Evolutionary conservation across 1,140 invertebrate genomes (phyloP).

Genomic region (Schlechtendalia chinensis): DNA sequence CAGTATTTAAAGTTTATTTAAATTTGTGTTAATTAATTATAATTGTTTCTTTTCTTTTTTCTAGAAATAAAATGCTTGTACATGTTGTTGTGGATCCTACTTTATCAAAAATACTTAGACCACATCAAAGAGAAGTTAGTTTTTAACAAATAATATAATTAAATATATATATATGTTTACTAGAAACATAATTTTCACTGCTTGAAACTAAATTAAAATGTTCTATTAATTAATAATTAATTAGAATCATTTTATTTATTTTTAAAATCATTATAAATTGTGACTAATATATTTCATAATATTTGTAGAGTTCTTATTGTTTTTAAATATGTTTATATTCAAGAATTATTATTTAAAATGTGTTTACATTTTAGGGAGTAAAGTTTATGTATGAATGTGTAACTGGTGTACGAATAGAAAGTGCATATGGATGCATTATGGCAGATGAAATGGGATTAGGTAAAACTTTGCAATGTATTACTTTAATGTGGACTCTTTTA

Average conservation of each 20-base stretch:
- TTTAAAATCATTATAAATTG: too few relatives aligned
- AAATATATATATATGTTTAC: not conserved
- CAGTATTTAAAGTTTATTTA: slow-evolving; percentile 15
- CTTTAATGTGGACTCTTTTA: slow-evolving; percentile 92
- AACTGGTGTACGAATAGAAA: slow-evolving; percentile 84
- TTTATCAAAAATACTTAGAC: slow-evolving; percentile 84
- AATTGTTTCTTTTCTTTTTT: slow-evolving; percentile 49
- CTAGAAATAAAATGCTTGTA: slow-evolving; percentile 67
- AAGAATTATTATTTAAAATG: not conserved
- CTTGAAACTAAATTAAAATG: too few relatives aligned
- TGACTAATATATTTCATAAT: too few relatives aligned
- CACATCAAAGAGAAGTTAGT: slow-evolving; percentile 90
- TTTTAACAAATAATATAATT: not conserved
- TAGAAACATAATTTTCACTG: too few relatives aligned
- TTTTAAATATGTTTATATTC: not conserved
- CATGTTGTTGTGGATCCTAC: slow-evolving; percentile 94
- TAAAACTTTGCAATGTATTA: slow-evolving; percentile 98
- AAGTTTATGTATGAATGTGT: slow-evolving; percentile 99
- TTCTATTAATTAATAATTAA: too few relatives aligned
- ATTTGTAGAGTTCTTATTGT: not conserved
- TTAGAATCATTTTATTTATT: too few relatives aligned
- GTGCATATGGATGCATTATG: slow-evolving; percentile 94
- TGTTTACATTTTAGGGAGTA: slow-evolving; percentile 68
- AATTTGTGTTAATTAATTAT: slow-evolving; percentile 39
- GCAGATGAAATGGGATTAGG: slow-evolving; percentile 98